These are phyloP conservation scores for Setipinna tenuifilis DNA, from an alignment of 2,797 vertebrate genomes.

Conservation along the genomic window DNA sequence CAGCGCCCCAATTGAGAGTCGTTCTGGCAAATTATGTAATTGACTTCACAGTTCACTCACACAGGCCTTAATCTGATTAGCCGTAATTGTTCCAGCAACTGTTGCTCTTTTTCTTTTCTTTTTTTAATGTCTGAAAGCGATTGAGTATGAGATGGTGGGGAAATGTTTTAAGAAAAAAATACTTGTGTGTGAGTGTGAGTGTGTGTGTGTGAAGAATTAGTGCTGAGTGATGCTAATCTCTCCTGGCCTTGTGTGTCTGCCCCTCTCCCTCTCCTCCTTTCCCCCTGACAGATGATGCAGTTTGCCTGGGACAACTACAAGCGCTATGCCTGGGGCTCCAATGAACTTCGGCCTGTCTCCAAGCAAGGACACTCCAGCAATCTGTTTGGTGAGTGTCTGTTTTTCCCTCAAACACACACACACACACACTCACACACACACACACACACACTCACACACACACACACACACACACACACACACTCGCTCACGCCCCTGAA, in stretches of 20 bases:
- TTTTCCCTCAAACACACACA: neutral
- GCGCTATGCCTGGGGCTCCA: conserved; percentile 93
- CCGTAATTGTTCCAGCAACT: conserved; percentile 14
- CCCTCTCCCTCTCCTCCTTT: neutral
- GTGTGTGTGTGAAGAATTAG: neutral
- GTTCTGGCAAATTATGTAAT: conserved; percentile 22
- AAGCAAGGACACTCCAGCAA: conserved; percentile 97
- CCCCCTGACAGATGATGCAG: conserved; percentile 90
- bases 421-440: neutral
- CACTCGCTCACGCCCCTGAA: neutral
- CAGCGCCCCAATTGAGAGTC: neutral
- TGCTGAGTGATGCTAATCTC: neutral
- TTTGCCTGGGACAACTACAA: conserved; percentile 97
- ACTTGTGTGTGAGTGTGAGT: neutral
- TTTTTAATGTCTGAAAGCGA: neutral
- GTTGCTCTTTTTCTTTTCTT: neutral
- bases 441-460: neutral
- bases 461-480: conserved; percentile 12
- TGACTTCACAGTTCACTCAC: neutral
- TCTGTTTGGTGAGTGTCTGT: conserved; percentile 91
- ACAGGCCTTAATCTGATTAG: conserved; percentile 16
- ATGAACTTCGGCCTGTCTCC: conserved; percentile 93
- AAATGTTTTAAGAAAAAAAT: too few relatives aligned
- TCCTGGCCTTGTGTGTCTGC: neutral
- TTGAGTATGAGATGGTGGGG: neutral